Base-by-base conservation (phyloP, 1,140 invertebrate species). In the Diabrotica virgifera region DNA sequence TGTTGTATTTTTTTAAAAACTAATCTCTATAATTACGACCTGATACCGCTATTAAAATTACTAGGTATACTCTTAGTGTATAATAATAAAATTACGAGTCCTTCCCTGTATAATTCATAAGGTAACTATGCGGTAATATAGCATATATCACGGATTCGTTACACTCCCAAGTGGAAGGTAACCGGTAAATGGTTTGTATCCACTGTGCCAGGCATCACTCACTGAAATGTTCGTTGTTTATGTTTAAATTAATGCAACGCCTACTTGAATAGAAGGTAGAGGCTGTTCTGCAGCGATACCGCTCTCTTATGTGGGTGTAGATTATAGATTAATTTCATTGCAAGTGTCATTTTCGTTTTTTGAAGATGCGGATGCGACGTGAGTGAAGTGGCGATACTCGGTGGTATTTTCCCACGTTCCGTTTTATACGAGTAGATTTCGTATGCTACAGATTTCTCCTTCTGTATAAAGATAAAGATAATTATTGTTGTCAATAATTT, bases 231-330 rank as follows among this genome's bases (percentile, higher is more conserved):
- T 62, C 61, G 53, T 62, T 53, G 61, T 62, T 62, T 62, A 62
- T 62, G 61, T 62, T 62, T 54, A 62, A 62, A 62, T 62, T 62
- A 62, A 62, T 62, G 36, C 61, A 54, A 62, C 61, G 61, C 61
- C 61, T 56, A 54, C 53, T 62, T 62, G 46, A 61, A 13, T 12
- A 61, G 24, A 61, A 46, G 40, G 40, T 46, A 46, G n/a, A 46
- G n/a, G n/a, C 40, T 46, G n/a, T n/a, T 46, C 40, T 46, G 8
- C 40, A 13, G n/a, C 52, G 13, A 38, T 62, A 37, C 40, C 38
- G 46, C 14, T 14, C 14, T 37, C 35, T 12, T 56, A 54, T 62
- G 61, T 62, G 61, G 61, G 61, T 36, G 61, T 62, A 54, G 36
- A 62, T 55, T 62, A 55, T 46, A 54, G 61, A 62, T 62, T 56